A percentile compares a stretch with the other conserved stretches of the same genome.
Evolutionary conservation across 2,888 invertebrate species (phyloP).

Genomic region (Acrobeloides nanus): DNA sequence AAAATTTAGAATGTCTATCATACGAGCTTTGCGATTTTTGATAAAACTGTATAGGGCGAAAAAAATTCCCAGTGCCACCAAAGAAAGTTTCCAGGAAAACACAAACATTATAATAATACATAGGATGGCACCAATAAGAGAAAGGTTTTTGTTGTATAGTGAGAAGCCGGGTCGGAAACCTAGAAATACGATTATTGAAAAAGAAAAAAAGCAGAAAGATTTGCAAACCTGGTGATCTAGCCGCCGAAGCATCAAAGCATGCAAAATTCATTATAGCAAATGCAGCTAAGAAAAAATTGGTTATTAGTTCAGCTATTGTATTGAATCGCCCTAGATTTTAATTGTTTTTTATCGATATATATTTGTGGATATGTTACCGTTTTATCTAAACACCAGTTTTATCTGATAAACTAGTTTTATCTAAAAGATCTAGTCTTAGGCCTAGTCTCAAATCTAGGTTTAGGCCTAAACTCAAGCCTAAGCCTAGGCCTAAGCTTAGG

Average conservation of each 20-base stretch:
- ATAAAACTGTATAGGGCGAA: slow-evolving; percentile 74
- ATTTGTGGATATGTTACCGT: too few relatives aligned
- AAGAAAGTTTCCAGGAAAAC: slow-evolving; percentile 58
- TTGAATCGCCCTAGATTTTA: slow-evolving; percentile 78
- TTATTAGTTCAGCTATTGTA: slow-evolving; percentile 78
- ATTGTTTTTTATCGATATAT: too few relatives aligned
- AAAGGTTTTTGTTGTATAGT: slow-evolving; percentile 84
- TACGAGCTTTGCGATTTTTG: slow-evolving; percentile 81
- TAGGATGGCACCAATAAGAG: slow-evolving; percentile 67
- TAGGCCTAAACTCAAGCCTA: too few relatives aligned
- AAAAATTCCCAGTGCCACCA: slow-evolving; percentile 57
- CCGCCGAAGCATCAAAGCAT: slow-evolving; percentile 80
- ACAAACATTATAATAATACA: slow-evolving; percentile 59
- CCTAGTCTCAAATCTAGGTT: too few relatives aligned
- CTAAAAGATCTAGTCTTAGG: too few relatives aligned
- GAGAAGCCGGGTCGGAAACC: slow-evolving; percentile 54
- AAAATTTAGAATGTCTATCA: too few relatives aligned
- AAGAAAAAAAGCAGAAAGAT: too few relatives aligned
- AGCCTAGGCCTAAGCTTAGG: too few relatives aligned
- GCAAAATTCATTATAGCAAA: slow-evolving; percentile 86
- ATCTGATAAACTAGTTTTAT: too few relatives aligned
- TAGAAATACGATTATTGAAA: too few relatives aligned
- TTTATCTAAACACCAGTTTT: too few relatives aligned
- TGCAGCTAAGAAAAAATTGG: slow-evolving; percentile 84
- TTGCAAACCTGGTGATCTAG: slow-evolving; percentile 37